These are phyloP conservation scores for Pseudomyrmex pallidus DNA, from an alignment of 1,140 invertebrate genomes.

Conservation along the genomic window DNA sequence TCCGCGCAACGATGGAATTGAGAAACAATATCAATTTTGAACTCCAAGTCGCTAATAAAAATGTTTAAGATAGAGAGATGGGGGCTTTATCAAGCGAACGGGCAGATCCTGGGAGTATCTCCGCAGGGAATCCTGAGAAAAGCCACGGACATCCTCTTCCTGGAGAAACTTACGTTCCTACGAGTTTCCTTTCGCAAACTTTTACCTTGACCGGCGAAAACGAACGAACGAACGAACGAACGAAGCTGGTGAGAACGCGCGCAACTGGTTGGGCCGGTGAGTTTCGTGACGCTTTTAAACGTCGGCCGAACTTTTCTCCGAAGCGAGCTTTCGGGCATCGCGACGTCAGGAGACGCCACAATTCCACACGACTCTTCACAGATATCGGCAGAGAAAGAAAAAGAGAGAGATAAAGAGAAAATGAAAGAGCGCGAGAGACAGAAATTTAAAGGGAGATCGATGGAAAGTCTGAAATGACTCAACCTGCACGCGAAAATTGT, in stretches of 20 bases:
- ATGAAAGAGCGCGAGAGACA: neutral
- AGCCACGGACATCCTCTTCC: slow-evolving; percentile 52
- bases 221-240: slow-evolving; percentile 52
- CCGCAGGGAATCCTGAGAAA: slow-evolving; percentile 52
- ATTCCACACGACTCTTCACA: slow-evolving; percentile 64
- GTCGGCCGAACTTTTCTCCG: slow-evolving; percentile 55
- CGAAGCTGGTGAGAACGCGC: slow-evolving; percentile 58
- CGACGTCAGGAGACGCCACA: slow-evolving; percentile 57
- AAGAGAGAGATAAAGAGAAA: neutral
- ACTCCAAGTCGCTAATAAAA: slow-evolving; percentile 23
- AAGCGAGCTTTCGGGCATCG: slow-evolving; percentile 56
- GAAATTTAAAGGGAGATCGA: slow-evolving; percentile 11
- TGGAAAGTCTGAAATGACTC: slow-evolving; percentile 36
- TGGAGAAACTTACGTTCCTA: slow-evolving; percentile 56
- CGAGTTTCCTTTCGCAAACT: slow-evolving; percentile 59
- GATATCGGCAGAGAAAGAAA: neutral
- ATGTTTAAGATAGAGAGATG: slow-evolving; percentile 35
- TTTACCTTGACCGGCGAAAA: slow-evolving; percentile 57
- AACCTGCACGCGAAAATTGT: neutral
- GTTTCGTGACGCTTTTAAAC: slow-evolving; percentile 58
- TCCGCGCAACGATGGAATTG: neutral
- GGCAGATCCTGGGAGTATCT: slow-evolving; percentile 27
- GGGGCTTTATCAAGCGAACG: slow-evolving; percentile 37
- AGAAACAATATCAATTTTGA: slow-evolving; percentile 9
- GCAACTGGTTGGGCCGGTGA: slow-evolving; percentile 55